These are phyloP conservation scores for Chrysina gloriosa DNA, from an alignment of 2,888 invertebrate genomes.

Conservation along the genomic window DNA sequence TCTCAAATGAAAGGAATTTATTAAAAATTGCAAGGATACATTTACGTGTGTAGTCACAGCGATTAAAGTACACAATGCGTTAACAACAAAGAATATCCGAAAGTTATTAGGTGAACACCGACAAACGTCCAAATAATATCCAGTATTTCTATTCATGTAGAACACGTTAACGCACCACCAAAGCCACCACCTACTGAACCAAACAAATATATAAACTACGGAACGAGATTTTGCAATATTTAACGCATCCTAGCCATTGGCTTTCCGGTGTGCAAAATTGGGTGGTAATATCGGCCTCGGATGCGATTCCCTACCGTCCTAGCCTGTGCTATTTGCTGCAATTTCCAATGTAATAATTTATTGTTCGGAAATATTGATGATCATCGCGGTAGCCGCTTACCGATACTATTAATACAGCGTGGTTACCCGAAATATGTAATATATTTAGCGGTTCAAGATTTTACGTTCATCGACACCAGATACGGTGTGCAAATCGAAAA, in stretches of 20 bases:
- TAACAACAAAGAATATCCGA: too few relatives aligned
- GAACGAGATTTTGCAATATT: constrained; percentile 32
- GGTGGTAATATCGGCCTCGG: constrained; percentile 37
- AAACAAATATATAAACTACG: constrained; percentile 38
- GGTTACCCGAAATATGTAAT: constrained; percentile 17
- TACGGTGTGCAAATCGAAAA: not conserved
- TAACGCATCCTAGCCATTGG: constrained; percentile 37
- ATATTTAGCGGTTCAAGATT: not conserved
- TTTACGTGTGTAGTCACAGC: too few relatives aligned
- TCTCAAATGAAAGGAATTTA: too few relatives aligned
- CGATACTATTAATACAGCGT: constrained; percentile 4
- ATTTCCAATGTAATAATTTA: constrained; percentile 50
- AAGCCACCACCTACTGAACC: constrained; percentile 8
- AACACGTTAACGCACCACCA: not conserved
- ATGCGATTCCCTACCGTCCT: constrained; percentile 14
- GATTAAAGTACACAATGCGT: too few relatives aligned
- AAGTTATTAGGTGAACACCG: too few relatives aligned
- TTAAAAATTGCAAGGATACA: too few relatives aligned
- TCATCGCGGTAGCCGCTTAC: constrained; percentile 26
- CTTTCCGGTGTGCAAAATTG: constrained; percentile 33
- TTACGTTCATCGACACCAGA: not conserved
- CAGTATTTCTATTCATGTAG: not conserved
- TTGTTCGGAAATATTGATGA: constrained; percentile 50
- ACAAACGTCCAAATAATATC: too few relatives aligned
- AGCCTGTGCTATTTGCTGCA: constrained; percentile 42